Evolutionary conservation across 1,140 invertebrate genomes (phyloP).

Genomic region (Tribolium castaneum): DNA sequence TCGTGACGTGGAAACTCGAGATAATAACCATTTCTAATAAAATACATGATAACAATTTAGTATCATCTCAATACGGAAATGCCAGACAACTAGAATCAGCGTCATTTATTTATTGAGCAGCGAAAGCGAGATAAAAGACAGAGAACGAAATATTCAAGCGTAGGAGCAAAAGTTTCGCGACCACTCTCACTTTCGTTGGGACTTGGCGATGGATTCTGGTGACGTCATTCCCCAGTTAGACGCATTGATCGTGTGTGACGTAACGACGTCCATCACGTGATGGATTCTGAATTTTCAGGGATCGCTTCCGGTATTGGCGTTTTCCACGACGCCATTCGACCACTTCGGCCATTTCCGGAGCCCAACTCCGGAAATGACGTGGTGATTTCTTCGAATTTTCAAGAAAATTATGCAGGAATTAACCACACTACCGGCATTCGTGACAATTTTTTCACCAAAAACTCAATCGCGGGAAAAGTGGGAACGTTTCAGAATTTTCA

Average conservation of each 20-base stretch:
- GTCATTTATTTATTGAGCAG: conserved; percentile 1
- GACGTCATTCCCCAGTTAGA: conserved; percentile 32
- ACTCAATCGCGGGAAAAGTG: background rate
- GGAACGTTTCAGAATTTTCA: background rate
- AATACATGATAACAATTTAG: background rate
- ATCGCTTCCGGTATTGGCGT: conserved; percentile 30
- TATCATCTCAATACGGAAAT: conserved; percentile 23
- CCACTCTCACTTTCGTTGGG: conserved; percentile 38
- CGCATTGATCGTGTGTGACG: conserved; percentile 35
- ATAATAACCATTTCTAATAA: conserved; percentile 5
- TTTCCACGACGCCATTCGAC: background rate
- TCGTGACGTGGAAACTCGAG: background rate
- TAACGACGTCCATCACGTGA: conserved; percentile 31
- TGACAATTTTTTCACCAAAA: no score
- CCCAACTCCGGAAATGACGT: background rate
- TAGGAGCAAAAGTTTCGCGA: conserved; percentile 28
- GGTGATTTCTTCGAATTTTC: background rate
- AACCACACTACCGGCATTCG: background rate
- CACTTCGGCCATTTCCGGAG: background rate
- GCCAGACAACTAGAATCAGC: background rate
- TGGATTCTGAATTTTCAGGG: conserved; percentile 33
- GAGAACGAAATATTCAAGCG: background rate
- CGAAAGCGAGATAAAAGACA: background rate
- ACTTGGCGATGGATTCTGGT: conserved; percentile 21
- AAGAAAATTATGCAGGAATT: background rate